Base-by-base conservation (phyloP, 2,797 vertebrate species). In the Pampus argenteus region DNA sequence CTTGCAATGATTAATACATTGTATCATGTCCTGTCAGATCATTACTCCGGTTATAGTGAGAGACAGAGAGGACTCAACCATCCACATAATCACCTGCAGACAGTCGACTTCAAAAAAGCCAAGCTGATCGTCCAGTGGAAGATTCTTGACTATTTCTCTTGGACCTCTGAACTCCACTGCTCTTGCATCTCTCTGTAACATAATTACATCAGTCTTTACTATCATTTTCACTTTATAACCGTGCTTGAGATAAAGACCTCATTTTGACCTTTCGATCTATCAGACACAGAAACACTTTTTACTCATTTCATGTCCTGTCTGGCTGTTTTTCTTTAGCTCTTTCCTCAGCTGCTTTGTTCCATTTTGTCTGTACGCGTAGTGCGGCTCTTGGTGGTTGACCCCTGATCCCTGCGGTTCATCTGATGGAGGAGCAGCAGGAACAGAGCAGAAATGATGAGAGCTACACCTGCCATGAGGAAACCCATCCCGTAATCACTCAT, bases 371-470 rank as follows among this genome's bases (percentile, higher is more conserved):
- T 50, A 1, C 28, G n/a, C 47, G 20, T 40, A 8, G 48, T 3
- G 0, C 14, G 22, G 11, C 5, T 54, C 18, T 58, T 47, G 22
- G 25, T 2, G 14, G 25, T 26, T 15, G 63, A 66, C 25, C 40
- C 10, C 38, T 38, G 61, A 74, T 13, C n/a, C 69, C 59, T 79
- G 49, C 25, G 82, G 58, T 80, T 88, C 83, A 91, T 88, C 45
- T 89, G 87, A 52, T 66, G 44, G 66, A 92, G 83, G 57, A 91
- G 66, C 28, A 93, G 83, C 67, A 92, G 84, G 86, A 92, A 94
- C 59, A 90, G 25, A 26, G 87, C 82, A 1, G 90, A 92, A 28
- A 89, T 15, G 2, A 91, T 76, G 71, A 92, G 78, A 63, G 91
- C 73, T 63, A 85, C 85, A 4, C 86, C 92, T 1, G 91, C 84